Percentiles rank a stretch among this genome's conserved stretches.
Conservation (phyloP, 2,113 vertebrate genomes). For the Sorex araneus region DNA sequence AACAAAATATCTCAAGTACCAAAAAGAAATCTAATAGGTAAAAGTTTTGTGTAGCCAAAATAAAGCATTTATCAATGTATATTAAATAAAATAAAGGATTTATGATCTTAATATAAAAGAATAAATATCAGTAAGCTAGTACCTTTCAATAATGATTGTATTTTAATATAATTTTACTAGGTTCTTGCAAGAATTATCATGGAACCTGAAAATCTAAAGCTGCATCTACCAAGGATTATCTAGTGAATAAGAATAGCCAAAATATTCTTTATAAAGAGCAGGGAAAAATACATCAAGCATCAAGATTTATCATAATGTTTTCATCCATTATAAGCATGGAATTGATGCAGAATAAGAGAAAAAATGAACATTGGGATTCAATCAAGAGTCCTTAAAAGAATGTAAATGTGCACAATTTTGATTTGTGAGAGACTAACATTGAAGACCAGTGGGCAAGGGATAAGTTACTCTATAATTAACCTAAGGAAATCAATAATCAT, state of each 20-base stretch:
- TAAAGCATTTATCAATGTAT: not conserved
- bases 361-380: not conserved
- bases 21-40: not conserved
- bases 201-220: not conserved
- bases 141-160: not conserved
- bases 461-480: conserved; percentile 6
- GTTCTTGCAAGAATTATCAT: not conserved
- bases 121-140: not conserved
- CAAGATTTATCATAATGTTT: not conserved
- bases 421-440: not conserved
- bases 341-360: not conserved
- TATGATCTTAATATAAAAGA: not conserved
- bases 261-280: not conserved
- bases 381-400: not conserved
- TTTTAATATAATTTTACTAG: no score
- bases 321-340: not conserved
- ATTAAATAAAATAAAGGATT: not conserved
- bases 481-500: not conserved
- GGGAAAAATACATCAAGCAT: not conserved
- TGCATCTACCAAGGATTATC: not conserved
- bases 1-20: not conserved
- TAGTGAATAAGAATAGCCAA: not conserved
- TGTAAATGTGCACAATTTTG: not conserved
- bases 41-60: not conserved
- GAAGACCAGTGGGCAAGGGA: not conserved